A percentile compares a stretch with the other conserved stretches of the same genome.
Evolutionary conservation across 2,113 vertebrate genomes (phyloP).

Genomic region (Ginglymostoma cirratum): DNA sequence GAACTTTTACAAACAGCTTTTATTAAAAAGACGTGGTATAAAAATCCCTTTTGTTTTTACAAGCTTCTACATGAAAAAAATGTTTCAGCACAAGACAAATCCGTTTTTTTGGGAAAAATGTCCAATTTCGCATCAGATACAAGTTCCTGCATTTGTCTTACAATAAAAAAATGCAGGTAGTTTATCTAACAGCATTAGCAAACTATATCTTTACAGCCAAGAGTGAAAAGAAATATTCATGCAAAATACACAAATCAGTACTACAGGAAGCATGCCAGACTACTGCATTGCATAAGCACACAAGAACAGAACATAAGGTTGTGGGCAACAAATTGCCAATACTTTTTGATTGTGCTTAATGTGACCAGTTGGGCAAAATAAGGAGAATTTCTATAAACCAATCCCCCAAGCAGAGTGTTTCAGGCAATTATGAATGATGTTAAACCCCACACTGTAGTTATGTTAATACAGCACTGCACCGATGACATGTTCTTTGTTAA

Average conservation of each 20-base stretch:
- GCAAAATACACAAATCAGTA: slow-evolving; percentile 36
- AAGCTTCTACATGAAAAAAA: slow-evolving; percentile 34
- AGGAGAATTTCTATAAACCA: not conserved
- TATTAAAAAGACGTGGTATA: slow-evolving; percentile 37
- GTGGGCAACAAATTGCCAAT: slow-evolving; percentile 27
- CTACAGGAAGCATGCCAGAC: slow-evolving; percentile 35
- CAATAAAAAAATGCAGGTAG: slow-evolving; percentile 12
- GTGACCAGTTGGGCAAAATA: not conserved
- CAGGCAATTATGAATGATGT: not conserved
- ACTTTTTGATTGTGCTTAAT: slow-evolving; percentile 30
- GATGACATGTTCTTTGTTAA: slow-evolving; percentile 6
- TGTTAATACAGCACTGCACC: slow-evolving; percentile 21
- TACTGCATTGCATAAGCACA: slow-evolving; percentile 26
- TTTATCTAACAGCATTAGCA: not conserved
- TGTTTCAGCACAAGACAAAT: slow-evolving; percentile 26
- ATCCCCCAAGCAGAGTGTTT: not conserved
- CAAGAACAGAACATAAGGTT: not conserved
- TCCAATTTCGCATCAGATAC: not conserved
- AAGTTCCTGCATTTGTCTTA: slow-evolving; percentile 25
- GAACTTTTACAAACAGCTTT: slow-evolving; percentile 36
- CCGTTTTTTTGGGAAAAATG: not conserved
- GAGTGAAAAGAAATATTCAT: slow-evolving; percentile 27
- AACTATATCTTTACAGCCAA: slow-evolving; percentile 28
- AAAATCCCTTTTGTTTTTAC: slow-evolving; percentile 37
- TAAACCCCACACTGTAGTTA: not conserved